A percentile compares a stretch with the other conserved stretches of the same genome.
Evolutionary conservation across 2,888 invertebrate species (phyloP).

Genomic region (Timandra comae): DNA sequence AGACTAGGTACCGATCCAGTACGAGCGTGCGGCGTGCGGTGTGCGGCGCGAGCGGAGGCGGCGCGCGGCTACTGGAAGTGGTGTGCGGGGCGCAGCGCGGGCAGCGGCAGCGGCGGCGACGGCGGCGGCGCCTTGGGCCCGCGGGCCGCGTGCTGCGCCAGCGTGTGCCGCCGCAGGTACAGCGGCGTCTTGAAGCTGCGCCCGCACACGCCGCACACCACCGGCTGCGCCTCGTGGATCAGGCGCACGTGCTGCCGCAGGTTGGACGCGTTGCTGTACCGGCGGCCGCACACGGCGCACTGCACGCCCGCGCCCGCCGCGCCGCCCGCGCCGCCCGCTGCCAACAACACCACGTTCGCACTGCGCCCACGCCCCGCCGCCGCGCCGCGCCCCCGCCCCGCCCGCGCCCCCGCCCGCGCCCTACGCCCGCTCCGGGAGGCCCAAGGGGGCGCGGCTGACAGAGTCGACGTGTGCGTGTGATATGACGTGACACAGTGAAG

Average conservation of each 20-base stretch:
- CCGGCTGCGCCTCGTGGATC: slow-evolving; percentile 83
- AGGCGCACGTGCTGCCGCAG: slow-evolving; percentile 85
- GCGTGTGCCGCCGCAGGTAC: slow-evolving; percentile 84
- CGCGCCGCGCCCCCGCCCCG: slow-evolving; percentile 20
- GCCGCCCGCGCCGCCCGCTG: slow-evolving; percentile 41
- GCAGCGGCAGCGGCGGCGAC: slow-evolving; percentile 27
- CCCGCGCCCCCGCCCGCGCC: slow-evolving; percentile 9
- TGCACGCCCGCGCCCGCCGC: slow-evolving; percentile 52
- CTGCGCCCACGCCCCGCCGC: slow-evolving; percentile 35
- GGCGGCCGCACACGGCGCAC: slow-evolving; percentile 82
- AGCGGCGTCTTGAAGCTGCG: slow-evolving; percentile 86
- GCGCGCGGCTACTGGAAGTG: slow-evolving; percentile 15
- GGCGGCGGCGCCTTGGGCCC: slow-evolving; percentile 41
- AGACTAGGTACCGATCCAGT: slow-evolving; percentile 75
- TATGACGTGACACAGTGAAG: slow-evolving; percentile 58
- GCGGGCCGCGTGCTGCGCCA: slow-evolving; percentile 79
- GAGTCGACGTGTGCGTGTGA: slow-evolving; percentile 73
- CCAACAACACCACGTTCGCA: slow-evolving; percentile 67
- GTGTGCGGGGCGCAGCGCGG: slow-evolving; percentile 28
- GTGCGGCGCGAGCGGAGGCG: too few species aligned
- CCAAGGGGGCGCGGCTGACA: slow-evolving; percentile 73
- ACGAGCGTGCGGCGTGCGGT: slow-evolving; percentile 48
- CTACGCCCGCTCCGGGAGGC: background rate
- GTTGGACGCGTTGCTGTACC: slow-evolving; percentile 84
- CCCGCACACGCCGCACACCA: slow-evolving; percentile 81